Conservation (phyloP, 2,888 invertebrate genomes). For the Mactromeris polynyma region DNA sequence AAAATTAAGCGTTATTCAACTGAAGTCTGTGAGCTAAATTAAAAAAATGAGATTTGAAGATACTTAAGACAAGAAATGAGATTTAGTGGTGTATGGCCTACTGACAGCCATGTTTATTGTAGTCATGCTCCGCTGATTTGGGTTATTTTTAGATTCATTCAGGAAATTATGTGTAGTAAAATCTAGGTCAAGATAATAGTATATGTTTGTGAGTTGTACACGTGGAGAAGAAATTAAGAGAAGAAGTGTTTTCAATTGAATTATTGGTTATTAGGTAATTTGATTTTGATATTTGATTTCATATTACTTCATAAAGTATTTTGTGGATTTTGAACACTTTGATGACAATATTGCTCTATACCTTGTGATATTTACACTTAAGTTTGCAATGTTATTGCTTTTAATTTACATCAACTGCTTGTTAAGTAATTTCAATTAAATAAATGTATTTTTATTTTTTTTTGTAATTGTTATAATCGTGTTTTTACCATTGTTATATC, state of each 20-base stretch:
- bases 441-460: too few relatives aligned
- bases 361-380: not conserved
- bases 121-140: slow-evolving; percentile 23
- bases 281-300: not conserved
- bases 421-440: too few relatives aligned
- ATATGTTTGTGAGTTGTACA: slow-evolving; percentile 22
- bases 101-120: not conserved
- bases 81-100: slow-evolving; percentile 20
- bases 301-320: not conserved
- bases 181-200: slow-evolving; percentile 39
- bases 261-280: not conserved
- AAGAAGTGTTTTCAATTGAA: not conserved
- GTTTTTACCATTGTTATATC: too few relatives aligned
- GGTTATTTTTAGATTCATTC: slow-evolving; percentile 44
- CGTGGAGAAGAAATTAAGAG: not conserved
- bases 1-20: too few relatives aligned
- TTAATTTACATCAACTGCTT: not conserved
- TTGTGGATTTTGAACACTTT: not conserved
- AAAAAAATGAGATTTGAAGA: too few relatives aligned
- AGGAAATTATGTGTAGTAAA: slow-evolving; percentile 33
- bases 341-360: not conserved
- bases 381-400: not conserved
- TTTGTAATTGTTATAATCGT: too few relatives aligned
- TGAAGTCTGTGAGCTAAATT: too few relatives aligned
- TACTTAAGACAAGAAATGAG: not conserved